These are phyloP conservation scores for Catharus minimus DNA, from an alignment of 2,113 vertebrate species.

Conservation along the genomic window DNA sequence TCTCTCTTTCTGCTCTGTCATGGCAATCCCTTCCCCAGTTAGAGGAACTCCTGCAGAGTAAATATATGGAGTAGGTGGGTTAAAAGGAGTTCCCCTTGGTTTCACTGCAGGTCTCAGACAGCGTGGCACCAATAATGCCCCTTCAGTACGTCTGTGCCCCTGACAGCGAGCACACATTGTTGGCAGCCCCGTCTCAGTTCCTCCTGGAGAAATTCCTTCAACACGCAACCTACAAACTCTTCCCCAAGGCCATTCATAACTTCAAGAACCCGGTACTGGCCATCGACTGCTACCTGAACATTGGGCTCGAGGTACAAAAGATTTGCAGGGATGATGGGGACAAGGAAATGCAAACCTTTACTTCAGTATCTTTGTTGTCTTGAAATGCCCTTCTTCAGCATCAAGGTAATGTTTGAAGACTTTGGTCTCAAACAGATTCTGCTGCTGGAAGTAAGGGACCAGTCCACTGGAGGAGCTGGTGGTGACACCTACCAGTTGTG, in stretches of 20 bases:
- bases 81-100: background rate
- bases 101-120: conserved; percentile 83
- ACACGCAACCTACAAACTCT: conserved; percentile 89
- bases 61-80: background rate
- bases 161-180: conserved; percentile 92
- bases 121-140: conserved; percentile 79
- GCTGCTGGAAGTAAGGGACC: background rate
- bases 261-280: conserved; percentile 89
- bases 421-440: background rate
- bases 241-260: conserved; percentile 89
- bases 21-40: background rate
- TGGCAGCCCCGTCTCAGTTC: conserved; percentile 93
- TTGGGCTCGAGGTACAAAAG: conserved; percentile 88
- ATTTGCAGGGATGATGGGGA: background rate
- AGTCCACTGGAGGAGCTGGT: background rate
- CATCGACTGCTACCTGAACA: conserved; percentile 95
- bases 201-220: conserved; percentile 96
- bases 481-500: background rate
- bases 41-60: background rate
- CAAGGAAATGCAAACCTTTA: background rate
- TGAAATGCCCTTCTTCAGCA: background rate
- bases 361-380: background rate
- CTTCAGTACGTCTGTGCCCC: conserved; percentile 95
- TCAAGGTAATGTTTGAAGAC: background rate
- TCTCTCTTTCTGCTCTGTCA: background rate